Evolutionary conservation across 1,140 invertebrate species (phyloP).

Genomic region (Lerema accius): DNA sequence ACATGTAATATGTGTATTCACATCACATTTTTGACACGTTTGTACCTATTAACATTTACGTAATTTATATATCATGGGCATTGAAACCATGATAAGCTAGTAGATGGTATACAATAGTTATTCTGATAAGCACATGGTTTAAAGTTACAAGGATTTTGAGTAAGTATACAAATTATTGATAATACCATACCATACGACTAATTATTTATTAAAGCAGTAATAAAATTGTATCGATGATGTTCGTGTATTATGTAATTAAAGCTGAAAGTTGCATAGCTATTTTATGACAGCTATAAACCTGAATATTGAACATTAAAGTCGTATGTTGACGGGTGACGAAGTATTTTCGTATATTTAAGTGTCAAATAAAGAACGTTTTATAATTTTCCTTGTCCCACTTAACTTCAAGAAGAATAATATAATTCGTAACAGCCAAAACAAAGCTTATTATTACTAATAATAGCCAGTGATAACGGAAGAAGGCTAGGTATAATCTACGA

Average conservation of each 20-base stretch:
- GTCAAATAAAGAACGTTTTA: conserved; percentile 58
- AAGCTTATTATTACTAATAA: too few relatives aligned
- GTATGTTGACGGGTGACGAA: conserved; percentile 44
- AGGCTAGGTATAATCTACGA: too few relatives aligned
- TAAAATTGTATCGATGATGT: conserved; percentile 12
- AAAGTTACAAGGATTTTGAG: not conserved
- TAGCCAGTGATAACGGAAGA: too few relatives aligned
- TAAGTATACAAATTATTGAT: not conserved
- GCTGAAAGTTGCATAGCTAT: conserved; percentile 23
- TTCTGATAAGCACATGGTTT: too few relatives aligned
- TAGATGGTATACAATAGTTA: too few relatives aligned
- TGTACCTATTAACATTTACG: too few relatives aligned
- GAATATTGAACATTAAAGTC: conserved; percentile 52
- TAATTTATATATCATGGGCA: too few relatives aligned
- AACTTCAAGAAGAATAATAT: not conserved
- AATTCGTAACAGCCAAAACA: not conserved
- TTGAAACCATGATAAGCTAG: not conserved
- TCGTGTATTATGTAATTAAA: conserved; percentile 3
- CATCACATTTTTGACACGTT: too few relatives aligned
- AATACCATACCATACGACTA: too few relatives aligned
- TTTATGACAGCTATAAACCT: conserved; percentile 53
- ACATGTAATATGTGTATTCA: too few relatives aligned
- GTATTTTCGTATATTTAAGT: conserved; percentile 55
- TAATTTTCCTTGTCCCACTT: conserved; percentile 57
- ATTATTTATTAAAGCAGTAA: conserved; percentile 9